Conservation (phyloP, 2,113 vertebrate species). For the Pollachius pollachius region DNA sequence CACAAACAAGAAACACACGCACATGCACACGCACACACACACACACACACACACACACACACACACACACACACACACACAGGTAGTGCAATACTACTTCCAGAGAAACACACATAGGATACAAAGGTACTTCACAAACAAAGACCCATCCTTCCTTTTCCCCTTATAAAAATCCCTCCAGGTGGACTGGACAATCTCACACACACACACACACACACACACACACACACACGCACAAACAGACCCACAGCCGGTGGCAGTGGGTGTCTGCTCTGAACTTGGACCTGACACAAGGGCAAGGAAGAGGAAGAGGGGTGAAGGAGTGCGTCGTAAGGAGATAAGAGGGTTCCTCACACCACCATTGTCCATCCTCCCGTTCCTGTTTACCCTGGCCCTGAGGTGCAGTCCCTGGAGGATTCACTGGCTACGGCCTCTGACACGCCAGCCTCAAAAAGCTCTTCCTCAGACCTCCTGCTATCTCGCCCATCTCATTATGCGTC, state of each 20-base stretch:
- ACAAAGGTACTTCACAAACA: too few species aligned
- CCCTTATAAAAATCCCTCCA: too few species aligned
- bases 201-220: slow-evolving; percentile 7
- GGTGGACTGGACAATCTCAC: not conserved
- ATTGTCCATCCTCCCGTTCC: slow-evolving; percentile 66
- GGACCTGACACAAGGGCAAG: slow-evolving; percentile 36
- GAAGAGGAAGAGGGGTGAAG: slow-evolving; percentile 57
- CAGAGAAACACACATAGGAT: not conserved
- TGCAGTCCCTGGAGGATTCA: slow-evolving; percentile 52
- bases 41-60: slow-evolving; percentile 16
- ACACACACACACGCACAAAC: slow-evolving; percentile 3
- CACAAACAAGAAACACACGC: not conserved
- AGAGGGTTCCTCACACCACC: slow-evolving; percentile 19
- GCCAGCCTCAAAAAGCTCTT: slow-evolving; percentile 55
- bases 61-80: slow-evolving; percentile 16
- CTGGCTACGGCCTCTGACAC: slow-evolving; percentile 44
- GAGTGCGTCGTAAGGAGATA: slow-evolving; percentile 51
- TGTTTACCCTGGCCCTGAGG: slow-evolving; percentile 62
- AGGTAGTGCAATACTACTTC: not conserved
- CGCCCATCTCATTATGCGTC: slow-evolving; percentile 15
- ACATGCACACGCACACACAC: slow-evolving; percentile 7
- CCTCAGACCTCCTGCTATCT: slow-evolving; percentile 35
- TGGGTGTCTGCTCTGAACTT: not conserved
- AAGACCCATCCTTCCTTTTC: too few species aligned
- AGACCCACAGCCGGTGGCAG: not conserved